Percentiles rank a stretch among this genome's conserved stretches.
Conservation (phyloP, 2,113 vertebrate genomes). For the Cyanistes caeruleus region DNA sequence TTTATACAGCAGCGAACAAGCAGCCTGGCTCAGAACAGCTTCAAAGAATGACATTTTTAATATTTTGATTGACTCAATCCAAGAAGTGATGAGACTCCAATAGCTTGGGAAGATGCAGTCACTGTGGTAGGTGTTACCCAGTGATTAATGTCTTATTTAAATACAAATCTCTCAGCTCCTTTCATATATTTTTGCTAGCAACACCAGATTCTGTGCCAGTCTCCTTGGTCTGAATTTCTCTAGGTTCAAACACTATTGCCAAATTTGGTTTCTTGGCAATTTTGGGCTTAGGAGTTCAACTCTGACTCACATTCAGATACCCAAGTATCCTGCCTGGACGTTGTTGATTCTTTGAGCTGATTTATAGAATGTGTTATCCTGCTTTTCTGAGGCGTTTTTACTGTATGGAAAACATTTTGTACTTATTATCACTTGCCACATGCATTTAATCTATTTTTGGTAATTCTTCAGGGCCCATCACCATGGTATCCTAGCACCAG, state of each 20-base stretch:
- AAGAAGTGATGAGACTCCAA: slow-evolving; percentile 40
- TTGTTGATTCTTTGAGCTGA: slow-evolving; percentile 34
- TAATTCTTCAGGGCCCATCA: slow-evolving; percentile 67
- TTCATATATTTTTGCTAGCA: slow-evolving; percentile 57
- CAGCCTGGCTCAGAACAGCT: slow-evolving; percentile 49
- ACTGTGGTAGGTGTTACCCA: slow-evolving; percentile 57
- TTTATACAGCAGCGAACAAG: neutral
- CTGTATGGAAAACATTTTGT: slow-evolving; percentile 69
- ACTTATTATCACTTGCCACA: slow-evolving; percentile 70
- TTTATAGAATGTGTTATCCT: slow-evolving; percentile 38
- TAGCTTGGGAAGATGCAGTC: slow-evolving; percentile 32
- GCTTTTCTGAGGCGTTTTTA: slow-evolving; percentile 45
- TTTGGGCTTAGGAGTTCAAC: slow-evolving; percentile 29
- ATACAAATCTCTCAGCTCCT: slow-evolving; percentile 41
- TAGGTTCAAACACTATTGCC: slow-evolving; percentile 44
- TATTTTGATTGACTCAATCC: slow-evolving; percentile 62
- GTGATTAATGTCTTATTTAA: slow-evolving; percentile 63
- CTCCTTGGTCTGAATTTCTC: slow-evolving; percentile 25
- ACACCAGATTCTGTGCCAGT: slow-evolving; percentile 50
- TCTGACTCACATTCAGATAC: neutral
- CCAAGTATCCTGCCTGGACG: neutral
- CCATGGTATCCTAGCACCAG: slow-evolving; percentile 68
- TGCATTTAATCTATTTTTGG: slow-evolving; percentile 71
- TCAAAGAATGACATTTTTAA: slow-evolving; percentile 56
- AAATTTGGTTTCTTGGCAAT: slow-evolving; percentile 42